A percentile compares a stretch with the other conserved stretches of the same genome.
phyloP scores from a whole-genome alignment of 2,113 vertebrate species.

The Pachyramphus minor region DNA sequence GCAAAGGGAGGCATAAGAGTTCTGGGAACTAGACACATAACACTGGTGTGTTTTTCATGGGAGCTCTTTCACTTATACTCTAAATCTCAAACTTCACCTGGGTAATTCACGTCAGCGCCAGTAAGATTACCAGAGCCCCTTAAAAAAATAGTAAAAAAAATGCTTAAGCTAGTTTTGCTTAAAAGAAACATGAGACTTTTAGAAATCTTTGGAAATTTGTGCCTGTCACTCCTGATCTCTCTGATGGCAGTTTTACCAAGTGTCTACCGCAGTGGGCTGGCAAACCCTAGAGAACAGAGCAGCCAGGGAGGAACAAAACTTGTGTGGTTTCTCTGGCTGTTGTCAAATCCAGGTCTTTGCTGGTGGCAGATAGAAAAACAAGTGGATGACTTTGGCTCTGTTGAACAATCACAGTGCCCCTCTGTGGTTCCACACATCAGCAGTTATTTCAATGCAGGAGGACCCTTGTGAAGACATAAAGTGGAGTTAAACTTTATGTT shows the following conservation, averaged over 20 bases:
- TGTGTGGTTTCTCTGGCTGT: not conserved
- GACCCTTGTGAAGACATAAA: not conserved
- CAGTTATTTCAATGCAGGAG: not conserved
- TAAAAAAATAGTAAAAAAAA: not conserved
- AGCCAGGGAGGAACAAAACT: not conserved
- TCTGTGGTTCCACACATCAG: not conserved
- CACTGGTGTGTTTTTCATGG: constrained; percentile 51
- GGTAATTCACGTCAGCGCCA: not conserved
- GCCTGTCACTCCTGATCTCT: not conserved
- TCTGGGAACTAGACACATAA: constrained; percentile 76
- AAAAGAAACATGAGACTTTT: not conserved
- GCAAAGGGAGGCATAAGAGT: constrained; percentile 42
- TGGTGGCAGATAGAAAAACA: not conserved
- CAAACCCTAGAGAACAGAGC: not conserved
- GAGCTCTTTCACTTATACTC: constrained; percentile 19
- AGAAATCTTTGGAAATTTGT: constrained; percentile 7
- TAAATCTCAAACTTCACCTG: not conserved
- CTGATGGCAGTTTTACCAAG: not conserved
- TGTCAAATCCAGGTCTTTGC: not conserved
- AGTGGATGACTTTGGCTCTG: not conserved
- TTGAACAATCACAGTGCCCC: not conserved
- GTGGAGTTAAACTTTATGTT: not conserved
- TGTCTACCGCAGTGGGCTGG: not conserved
- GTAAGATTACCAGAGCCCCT: not conserved
- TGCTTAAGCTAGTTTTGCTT: not conserved